Percentiles rank a stretch among this genome's conserved stretches.
Conservation (phyloP, 2,113 vertebrate species). For the Orycteropus afer region DNA sequence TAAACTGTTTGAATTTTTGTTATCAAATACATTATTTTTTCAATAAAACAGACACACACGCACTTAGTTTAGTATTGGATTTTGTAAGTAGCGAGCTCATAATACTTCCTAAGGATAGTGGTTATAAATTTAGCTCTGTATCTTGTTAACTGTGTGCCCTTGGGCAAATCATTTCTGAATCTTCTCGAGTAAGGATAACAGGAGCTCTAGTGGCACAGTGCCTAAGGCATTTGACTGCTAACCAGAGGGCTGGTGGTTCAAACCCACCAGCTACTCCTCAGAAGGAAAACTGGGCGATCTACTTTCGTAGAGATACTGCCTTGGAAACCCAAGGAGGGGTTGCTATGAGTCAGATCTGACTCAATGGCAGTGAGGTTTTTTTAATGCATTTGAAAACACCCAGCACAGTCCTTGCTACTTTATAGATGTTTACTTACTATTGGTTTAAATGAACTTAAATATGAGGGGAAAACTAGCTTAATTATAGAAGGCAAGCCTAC, state of each 20-base stretch:
- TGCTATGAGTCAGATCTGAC: no score
- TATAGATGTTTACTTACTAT: neutral
- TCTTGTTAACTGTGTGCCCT: neutral
- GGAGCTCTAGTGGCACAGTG: no score
- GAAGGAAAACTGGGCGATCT: no score
- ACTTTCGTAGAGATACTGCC: no score
- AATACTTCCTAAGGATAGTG: neutral
- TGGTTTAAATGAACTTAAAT: neutral
- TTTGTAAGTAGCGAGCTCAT: neutral
- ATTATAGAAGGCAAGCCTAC: neutral
- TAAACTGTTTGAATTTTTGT: slow-evolving; percentile 10
- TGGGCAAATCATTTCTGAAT: no score
- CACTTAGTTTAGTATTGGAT: neutral
- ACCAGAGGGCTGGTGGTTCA: no score
- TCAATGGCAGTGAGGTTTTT: no score
- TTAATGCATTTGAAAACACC: slow-evolving; percentile 19
- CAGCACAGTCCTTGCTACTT: neutral
- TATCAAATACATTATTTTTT: slow-evolving; percentile 38
- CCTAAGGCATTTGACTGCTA: no score
- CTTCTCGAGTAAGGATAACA: no score
- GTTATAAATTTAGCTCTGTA: neutral
- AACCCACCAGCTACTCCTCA: no score
- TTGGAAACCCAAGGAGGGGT: no score
- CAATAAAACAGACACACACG: neutral
- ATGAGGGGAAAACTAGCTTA: neutral